Evolutionary conservation across 2,113 vertebrate genomes (phyloP).

Genomic region (Platichthys flesus): DNA sequence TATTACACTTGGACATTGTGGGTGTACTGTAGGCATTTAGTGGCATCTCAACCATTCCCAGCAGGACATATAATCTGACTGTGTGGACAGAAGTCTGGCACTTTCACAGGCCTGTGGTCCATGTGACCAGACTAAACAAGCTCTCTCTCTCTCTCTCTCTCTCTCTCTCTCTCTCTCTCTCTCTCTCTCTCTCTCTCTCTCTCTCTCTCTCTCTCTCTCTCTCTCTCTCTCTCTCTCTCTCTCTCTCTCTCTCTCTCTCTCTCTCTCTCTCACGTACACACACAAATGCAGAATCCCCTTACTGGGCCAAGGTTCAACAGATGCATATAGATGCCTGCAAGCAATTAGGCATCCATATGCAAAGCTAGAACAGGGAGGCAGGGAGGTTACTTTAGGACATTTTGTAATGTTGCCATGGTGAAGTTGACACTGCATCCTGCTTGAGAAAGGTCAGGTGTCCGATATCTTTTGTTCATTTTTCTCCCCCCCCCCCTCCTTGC

Average conservation of each 20-base stretch:
- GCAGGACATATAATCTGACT: constrained; percentile 66
- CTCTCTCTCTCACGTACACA: neutral
- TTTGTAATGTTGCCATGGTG: constrained; percentile 78
- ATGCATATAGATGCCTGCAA: constrained; percentile 79
- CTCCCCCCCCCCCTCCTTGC: neutral
- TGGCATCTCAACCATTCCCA: constrained; percentile 61
- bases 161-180: neutral
- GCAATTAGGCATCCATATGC: constrained; percentile 79
- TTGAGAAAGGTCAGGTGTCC: constrained; percentile 80
- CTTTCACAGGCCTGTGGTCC: constrained; percentile 65
- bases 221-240: no score
- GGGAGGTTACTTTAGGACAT: constrained; percentile 85
- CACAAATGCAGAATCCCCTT: constrained; percentile 59
- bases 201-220: no score
- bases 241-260: no score
- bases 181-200: no score
- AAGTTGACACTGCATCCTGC: constrained; percentile 72
- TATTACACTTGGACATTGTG: constrained; percentile 43
- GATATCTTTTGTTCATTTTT: constrained; percentile 63
- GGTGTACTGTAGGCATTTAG: constrained; percentile 33
- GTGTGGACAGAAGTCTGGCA: constrained; percentile 65
- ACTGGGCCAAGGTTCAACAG: constrained; percentile 86
- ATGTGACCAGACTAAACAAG: constrained; percentile 84
- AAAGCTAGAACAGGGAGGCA: constrained; percentile 62
- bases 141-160: constrained; percentile 37